phyloP scores from a whole-genome alignment of 2,113 vertebrate species.

The Pelvicachromis taeniatus region DNA sequence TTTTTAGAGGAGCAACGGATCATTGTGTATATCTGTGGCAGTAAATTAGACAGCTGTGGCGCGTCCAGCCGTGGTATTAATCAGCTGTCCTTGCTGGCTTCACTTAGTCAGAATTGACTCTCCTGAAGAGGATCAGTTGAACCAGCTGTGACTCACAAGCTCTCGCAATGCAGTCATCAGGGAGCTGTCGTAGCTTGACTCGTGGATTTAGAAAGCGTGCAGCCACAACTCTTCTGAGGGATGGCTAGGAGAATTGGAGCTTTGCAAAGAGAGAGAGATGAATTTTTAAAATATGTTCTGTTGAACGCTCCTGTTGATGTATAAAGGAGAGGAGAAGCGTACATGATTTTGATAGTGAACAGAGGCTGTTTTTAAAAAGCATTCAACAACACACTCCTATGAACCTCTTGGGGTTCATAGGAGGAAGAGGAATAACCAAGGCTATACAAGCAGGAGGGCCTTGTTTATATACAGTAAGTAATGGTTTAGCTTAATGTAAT shows the following conservation, averaged over 20 bases:
- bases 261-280: neutral
- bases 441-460: neutral
- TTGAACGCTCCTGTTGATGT: constrained; percentile 25
- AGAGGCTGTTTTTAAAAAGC: neutral
- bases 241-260: neutral
- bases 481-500: neutral
- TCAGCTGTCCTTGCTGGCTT: constrained; percentile 30
- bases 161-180: constrained; percentile 23
- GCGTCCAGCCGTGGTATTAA: constrained; percentile 19
- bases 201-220: neutral
- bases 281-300: constrained; percentile 1
- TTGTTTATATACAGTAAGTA: neutral
- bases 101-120: constrained; percentile 31
- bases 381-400: neutral
- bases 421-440: neutral
- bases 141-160: constrained; percentile 38
- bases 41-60: constrained; percentile 24
- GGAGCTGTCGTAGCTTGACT: neutral
- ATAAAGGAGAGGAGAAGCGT: neutral
- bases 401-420: neutral
- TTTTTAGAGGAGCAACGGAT: neutral
- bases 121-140: constrained; percentile 32
- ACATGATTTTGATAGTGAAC: constrained; percentile 8
- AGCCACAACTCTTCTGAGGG: neutral
- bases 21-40: neutral